Evolutionary conservation across 2,888 invertebrate genomes (phyloP), one percentile per base, ranked within the genome.

Genomic region (Tetrapedia diversipes): DNA sequence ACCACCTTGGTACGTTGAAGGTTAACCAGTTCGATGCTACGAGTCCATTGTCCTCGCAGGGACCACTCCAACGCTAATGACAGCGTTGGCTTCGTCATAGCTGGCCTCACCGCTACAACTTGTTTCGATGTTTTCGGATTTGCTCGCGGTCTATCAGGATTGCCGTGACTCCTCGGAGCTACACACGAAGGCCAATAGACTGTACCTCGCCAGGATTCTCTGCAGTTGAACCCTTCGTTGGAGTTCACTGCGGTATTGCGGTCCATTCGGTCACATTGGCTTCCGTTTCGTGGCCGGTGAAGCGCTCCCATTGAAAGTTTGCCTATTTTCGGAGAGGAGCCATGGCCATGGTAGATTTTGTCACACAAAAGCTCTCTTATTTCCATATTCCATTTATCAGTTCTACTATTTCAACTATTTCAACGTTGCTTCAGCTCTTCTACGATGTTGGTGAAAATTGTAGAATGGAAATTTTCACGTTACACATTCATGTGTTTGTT

Each of bases 41-140:
- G 10, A 0, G n/a, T n/a, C 2, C 4, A 0, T 1, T 10, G 14
- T 4, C 2, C 6, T 43, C 14, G 11, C n/a, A 27, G 1, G 4
- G 29, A 6, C n/a, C n/a, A 11, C 1, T 41, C 3, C 16, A 4
- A 7, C 14, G 4, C 6, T 57, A 57, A 57, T 27, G 57, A 57
- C 19, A 43, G 14, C 1, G 32, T 45, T 16, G 16, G 41, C 41
- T 10, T n/a, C 16, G 6, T 57, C 6, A 39, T 4, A 10, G 16
- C 0, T 1, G 56, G 6, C 2, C 10, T 4, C 14, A 2, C 45
- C 2, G 10, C 11, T n/a, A 16, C 14, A 24, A 29, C 34, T 49
- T 47, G 7, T 32, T 16, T 32, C 19, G 2, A 19, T 24, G 22
- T 47, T 34, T 60, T 45, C 34, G 24, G 10, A 10, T 1, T 8